Percentiles rank a stretch among this genome's conserved stretches.
phyloP scores from a whole-genome alignment of 2,797 vertebrate genomes.

The Dromococcyx pavoninus region DNA sequence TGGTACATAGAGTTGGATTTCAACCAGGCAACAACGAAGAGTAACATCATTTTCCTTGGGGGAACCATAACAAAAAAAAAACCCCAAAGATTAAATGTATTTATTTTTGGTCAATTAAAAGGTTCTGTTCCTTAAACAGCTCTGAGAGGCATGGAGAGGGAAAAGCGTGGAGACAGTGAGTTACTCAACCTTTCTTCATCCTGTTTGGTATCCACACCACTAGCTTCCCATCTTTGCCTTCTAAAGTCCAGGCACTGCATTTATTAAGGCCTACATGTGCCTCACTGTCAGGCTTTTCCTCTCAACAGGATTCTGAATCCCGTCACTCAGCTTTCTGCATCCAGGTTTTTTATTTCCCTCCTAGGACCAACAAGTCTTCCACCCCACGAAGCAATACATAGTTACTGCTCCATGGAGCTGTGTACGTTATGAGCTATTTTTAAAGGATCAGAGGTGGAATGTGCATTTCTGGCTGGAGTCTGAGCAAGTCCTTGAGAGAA shows the following conservation, averaged over 20 bases:
- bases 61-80: background rate
- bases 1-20: background rate
- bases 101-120: background rate
- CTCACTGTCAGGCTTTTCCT: background rate
- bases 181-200: background rate
- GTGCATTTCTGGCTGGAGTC: background rate
- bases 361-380: background rate
- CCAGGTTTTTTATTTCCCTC: background rate
- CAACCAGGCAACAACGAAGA: background rate
- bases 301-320: background rate
- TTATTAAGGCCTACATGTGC: background rate
- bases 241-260: background rate
- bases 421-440: background rate
- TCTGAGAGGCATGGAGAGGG: background rate
- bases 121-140: background rate
- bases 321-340: background rate
- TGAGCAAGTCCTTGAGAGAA: background rate
- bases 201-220: background rate
- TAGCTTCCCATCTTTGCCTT: background rate
- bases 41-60: background rate
- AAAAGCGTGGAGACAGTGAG: background rate
- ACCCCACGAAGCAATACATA: background rate
- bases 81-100: background rate
- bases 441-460: conserved; percentile 6
- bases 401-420: background rate